Evolutionary conservation across 2,113 vertebrate genomes (phyloP).

Genomic region (Atrichornis clamosus): DNA sequence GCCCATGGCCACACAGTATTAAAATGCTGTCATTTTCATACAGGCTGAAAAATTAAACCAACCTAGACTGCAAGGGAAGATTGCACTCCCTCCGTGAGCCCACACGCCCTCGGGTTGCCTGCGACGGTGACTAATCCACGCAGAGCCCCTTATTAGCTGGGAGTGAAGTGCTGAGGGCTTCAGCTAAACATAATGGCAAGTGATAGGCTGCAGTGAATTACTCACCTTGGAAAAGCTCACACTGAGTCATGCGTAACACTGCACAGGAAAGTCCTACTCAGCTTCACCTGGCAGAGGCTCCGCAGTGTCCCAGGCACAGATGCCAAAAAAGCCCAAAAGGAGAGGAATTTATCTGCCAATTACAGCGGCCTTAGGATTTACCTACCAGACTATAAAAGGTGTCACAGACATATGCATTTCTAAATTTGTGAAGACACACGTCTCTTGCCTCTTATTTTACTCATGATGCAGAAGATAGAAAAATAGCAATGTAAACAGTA

Average conservation of each 20-base stretch:
- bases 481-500: not conserved
- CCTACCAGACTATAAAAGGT: not conserved
- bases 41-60: not conserved
- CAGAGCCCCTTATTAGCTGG: not conserved
- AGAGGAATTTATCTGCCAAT: not conserved
- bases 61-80: not conserved
- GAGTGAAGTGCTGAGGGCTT: not conserved
- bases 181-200: not conserved
- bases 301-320: not conserved
- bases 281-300: not conserved
- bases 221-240: not conserved
- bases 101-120: rapidly evolving
- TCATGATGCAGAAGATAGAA: not conserved
- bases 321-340: not conserved
- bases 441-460: not conserved
- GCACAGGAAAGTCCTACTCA: not conserved
- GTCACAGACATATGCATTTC: not conserved
- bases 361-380: rapidly evolving
- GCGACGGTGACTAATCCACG: rapidly evolving
- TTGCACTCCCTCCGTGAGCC: no score
- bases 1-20: not conserved
- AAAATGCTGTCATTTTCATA: not conserved
- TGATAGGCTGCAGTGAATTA: no score
- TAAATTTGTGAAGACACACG: not conserved
- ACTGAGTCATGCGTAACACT: rapidly evolving